These are phyloP conservation scores for Scomberomorus guttatus DNA, from an alignment of 2,797 vertebrate genomes.

Conservation along the genomic window DNA sequence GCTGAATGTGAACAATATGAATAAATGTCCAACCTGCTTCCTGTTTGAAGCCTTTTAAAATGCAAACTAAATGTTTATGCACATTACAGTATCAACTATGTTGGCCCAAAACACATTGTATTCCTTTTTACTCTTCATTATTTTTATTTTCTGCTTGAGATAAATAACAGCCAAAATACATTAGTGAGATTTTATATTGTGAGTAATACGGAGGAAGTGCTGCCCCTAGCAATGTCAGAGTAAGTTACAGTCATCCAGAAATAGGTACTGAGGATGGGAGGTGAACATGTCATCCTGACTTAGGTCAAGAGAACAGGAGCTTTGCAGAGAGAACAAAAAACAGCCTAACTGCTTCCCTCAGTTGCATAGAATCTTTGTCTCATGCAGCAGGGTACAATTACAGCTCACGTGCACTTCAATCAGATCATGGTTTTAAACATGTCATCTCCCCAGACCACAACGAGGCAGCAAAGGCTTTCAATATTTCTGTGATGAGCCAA, in stretches of 20 bases:
- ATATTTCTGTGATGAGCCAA: slow-evolving; percentile 41
- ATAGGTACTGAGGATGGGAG: slow-evolving; percentile 82
- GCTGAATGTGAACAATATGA: slow-evolving; percentile 17
- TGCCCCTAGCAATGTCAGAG: slow-evolving; percentile 82
- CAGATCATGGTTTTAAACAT: slow-evolving; percentile 56
- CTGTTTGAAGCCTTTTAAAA: slow-evolving; percentile 19
- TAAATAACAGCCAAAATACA: slow-evolving; percentile 77
- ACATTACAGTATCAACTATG: slow-evolving; percentile 11
- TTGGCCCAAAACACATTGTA: slow-evolving; percentile 25
- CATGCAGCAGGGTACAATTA: slow-evolving; percentile 41
- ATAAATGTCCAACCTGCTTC: slow-evolving; percentile 13
- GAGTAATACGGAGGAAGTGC: slow-evolving; percentile 78
- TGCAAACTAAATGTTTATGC: not conserved
- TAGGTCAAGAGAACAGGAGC: slow-evolving; percentile 79
- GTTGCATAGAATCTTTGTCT: slow-evolving; percentile 71
- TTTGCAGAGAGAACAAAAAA: slow-evolving; percentile 75
- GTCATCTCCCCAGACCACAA: slow-evolving; percentile 39
- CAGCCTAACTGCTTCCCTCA: slow-evolving; percentile 64
- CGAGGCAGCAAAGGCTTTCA: slow-evolving; percentile 30
- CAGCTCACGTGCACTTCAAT: slow-evolving; percentile 56
- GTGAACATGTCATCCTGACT: slow-evolving; percentile 82
- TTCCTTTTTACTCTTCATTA: slow-evolving; percentile 8
- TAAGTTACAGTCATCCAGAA: slow-evolving; percentile 85
- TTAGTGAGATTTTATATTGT: slow-evolving; percentile 75
- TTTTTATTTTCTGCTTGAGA: slow-evolving; percentile 53